phyloP scores from a whole-genome alignment of 2,797 vertebrate species.

The Gallinago stenura region DNA sequence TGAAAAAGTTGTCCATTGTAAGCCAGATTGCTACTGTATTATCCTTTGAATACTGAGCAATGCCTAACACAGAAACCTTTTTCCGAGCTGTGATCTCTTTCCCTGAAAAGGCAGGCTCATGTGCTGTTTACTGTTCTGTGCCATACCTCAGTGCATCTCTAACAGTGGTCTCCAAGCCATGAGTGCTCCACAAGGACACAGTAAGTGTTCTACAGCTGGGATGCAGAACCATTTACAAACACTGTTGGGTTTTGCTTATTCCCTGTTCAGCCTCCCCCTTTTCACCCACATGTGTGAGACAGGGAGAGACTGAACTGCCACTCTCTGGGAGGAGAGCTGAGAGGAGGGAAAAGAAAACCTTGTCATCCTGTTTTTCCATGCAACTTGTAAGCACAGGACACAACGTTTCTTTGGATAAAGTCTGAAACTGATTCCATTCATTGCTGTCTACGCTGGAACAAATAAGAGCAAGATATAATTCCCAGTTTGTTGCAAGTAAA shows the following conservation, averaged over 20 bases:
- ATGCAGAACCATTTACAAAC: not conserved
- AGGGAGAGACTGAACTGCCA: not conserved
- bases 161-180: not conserved
- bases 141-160: not conserved
- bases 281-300: not conserved
- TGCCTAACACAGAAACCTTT: not conserved
- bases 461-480: conserved; percentile 16
- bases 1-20: not conserved
- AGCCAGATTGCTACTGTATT: not conserved
- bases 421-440: not conserved
- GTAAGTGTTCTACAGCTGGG: not conserved
- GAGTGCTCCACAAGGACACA: not conserved
- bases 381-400: not conserved
- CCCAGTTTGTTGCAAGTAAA: conserved; percentile 1
- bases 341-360: not conserved
- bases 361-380: not conserved
- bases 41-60: not conserved
- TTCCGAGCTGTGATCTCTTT: not conserved
- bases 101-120: not conserved
- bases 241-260: not conserved
- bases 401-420: not conserved
- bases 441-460: not conserved
- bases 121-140: not conserved
- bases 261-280: not conserved
- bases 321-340: not conserved